A percentile compares a stretch with the other conserved stretches of the same genome.
These are phyloP conservation scores for Calameuta filiformis DNA, from an alignment of 2,888 invertebrate species.

Conservation along the genomic window DNA sequence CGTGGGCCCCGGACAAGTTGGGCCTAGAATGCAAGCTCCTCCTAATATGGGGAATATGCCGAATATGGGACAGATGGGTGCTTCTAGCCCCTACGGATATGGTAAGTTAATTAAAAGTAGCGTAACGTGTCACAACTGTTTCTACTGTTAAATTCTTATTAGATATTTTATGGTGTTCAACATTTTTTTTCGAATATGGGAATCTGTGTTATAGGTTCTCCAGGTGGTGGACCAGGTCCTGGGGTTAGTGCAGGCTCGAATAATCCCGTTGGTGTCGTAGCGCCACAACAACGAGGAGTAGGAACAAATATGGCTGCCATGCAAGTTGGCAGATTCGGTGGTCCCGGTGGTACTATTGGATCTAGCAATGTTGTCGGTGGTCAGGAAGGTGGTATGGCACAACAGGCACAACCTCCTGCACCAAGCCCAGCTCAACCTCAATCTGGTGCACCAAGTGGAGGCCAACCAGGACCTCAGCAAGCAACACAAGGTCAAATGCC, in stretches of 20 bases:
- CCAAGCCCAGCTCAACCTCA: constrained; percentile 83
- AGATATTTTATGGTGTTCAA: not conserved
- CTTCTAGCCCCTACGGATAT: constrained; percentile 64
- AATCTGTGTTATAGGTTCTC: constrained; percentile 43
- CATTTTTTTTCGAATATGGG: not conserved
- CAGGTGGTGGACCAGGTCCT: constrained; percentile 54
- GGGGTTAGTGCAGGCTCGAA: constrained; percentile 53
- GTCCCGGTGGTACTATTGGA: constrained; percentile 69
- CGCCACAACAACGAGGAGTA: constrained; percentile 69
- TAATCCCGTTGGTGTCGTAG: constrained; percentile 67
- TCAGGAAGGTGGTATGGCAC: constrained; percentile 75
- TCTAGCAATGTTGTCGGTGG: constrained; percentile 68
- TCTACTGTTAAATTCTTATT: not conserved
- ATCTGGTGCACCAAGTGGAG: constrained; percentile 76
- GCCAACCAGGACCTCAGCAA: constrained; percentile 71
- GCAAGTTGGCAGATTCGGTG: constrained; percentile 62
- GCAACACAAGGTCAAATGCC: constrained; percentile 69
- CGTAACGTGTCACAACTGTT: not conserved
- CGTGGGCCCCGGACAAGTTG: constrained; percentile 69
- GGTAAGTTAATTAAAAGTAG: constrained; percentile 40
- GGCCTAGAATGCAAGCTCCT: constrained; percentile 74
- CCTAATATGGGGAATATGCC: constrained; percentile 67
- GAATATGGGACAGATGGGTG: constrained; percentile 62
- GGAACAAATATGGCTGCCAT: constrained; percentile 62
- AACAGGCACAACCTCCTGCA: constrained; percentile 81